Percentiles rank a stretch among this genome's conserved stretches.
These are phyloP conservation scores for Keiferia lycopersicella DNA, from an alignment of 2,888 invertebrate genomes.

Conservation along the genomic window DNA sequence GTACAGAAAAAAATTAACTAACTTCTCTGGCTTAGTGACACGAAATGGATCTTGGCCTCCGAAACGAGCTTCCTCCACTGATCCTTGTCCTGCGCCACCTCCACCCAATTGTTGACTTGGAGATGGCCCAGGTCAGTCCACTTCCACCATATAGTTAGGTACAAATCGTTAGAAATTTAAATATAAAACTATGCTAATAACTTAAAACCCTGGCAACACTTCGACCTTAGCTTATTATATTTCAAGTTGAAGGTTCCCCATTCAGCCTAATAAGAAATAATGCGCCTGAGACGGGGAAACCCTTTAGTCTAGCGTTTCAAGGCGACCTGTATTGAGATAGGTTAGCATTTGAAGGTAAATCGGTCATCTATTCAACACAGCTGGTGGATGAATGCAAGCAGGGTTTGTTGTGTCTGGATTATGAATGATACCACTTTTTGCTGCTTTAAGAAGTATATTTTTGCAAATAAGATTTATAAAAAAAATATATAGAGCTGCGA, in stretches of 20 bases:
- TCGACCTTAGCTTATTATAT: conserved; percentile 66
- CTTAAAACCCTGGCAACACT: conserved; percentile 6
- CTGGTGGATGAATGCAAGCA: conserved; percentile 57
- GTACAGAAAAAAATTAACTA: too few species aligned
- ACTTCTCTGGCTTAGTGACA: too few species aligned
- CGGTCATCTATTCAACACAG: conserved; percentile 67
- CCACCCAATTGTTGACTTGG: too few species aligned
- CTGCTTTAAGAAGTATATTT: neutral
- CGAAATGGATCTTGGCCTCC: too few species aligned
- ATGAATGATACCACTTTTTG: conserved; percentile 31
- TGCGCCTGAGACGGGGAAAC: conserved; percentile 58
- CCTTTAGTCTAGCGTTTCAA: conserved; percentile 65
- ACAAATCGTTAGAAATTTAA: neutral
- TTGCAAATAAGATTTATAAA: too few species aligned
- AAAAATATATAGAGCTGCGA: too few species aligned
- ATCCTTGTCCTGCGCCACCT: too few species aligned
- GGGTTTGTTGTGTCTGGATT: conserved; percentile 28
- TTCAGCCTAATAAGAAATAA: conserved; percentile 56
- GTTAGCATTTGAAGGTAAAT: conserved; percentile 64
- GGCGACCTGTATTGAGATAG: conserved; percentile 73
- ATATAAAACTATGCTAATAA: neutral
- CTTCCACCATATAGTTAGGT: neutral
- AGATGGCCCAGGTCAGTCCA: too few species aligned
- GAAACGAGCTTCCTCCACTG: too few species aligned
- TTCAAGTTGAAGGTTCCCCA: conserved; percentile 77